Base-by-base conservation (phyloP, 2,113 vertebrate species). In the Marmota monax region DNA sequence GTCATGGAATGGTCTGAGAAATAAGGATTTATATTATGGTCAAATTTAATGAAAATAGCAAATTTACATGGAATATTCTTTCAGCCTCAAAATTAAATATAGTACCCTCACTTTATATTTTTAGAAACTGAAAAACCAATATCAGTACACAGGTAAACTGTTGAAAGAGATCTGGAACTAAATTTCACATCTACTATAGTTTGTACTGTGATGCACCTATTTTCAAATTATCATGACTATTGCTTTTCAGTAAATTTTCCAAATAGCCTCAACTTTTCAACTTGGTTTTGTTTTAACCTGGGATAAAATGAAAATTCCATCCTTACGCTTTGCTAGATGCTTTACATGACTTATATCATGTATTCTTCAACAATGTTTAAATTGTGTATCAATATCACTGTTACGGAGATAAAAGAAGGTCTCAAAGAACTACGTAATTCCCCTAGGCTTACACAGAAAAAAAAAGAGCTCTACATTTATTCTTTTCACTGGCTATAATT, bases 231-330 rank as follows among this genome's bases (percentile, higher is more conserved):
- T n/a, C 23, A 10, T 61, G 42, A 56, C 23, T 32, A 32, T 34
- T 7, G 16, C 13, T 70, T 80, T 91, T 76, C 20, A 85, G n/a
- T 79, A 85, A 53, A n/a, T 89, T 92, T 95, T 7, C 29, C 8
- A 79, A 69, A 45, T 53, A 51, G 5, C 14, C 29, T 92, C 37
- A 73, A 72, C 4, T 84, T 37, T 87, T 87, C 23, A 84, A 65
- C 11, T 37, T 25, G 39, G 2, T 90, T 0, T 45, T 92, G 39
- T 74, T 67, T 70, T 95, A 69, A 2, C 16, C 51, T 92, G 45
- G 67, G 13, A 82, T 73, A 79, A 95, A 92, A 37, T 58, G 34
- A 91, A 91, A 93, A 39, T 12, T 87, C 83, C 12, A 48, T 13
- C 29, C 16, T 88, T 94, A 37, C 2, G 39, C 17, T 53, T 56